phyloP scores from a whole-genome alignment of 2,888 invertebrate species.

The Cistogaster globosa region DNA sequence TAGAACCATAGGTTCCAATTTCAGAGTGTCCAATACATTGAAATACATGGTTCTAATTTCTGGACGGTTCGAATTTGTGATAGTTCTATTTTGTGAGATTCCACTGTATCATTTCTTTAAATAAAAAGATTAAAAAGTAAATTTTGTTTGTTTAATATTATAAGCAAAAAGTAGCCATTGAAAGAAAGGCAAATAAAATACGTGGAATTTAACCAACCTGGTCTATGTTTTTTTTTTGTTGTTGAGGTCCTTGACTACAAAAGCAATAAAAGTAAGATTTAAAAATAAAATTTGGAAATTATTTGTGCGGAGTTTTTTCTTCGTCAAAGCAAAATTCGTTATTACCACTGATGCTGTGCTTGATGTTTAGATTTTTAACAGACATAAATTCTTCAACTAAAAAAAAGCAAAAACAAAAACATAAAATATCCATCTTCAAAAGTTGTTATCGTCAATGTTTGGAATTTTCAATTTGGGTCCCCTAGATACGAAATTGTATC shows the following conservation, averaged over 20 bases:
- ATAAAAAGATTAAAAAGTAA: no score
- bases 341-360: slow-evolving; percentile 28
- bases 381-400: slow-evolving; percentile 48
- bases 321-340: slow-evolving; percentile 30
- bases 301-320: slow-evolving; percentile 35
- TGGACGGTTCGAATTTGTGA: no score
- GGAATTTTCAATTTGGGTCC: slow-evolving; percentile 67
- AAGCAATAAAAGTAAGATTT: slow-evolving; percentile 51
- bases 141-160: no score
- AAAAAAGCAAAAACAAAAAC: neutral
- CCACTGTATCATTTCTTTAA: no score
- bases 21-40: no score
- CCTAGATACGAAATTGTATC: slow-evolving; percentile 54
- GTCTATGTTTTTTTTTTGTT: neutral
- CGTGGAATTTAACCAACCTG: neutral
- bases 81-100: no score
- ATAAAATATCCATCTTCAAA: slow-evolving; percentile 61
- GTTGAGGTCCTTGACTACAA: slow-evolving; percentile 51
- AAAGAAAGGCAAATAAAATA: no score
- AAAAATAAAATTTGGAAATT: slow-evolving; percentile 34
- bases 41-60: no score
- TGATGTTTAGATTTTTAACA: slow-evolving; percentile 56
- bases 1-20: no score
- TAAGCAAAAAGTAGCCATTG: no score
- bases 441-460: slow-evolving; percentile 65